These are phyloP conservation scores for Emydocephalus ijimae DNA, from an alignment of 2,113 vertebrate genomes.

Conservation along the genomic window DNA sequence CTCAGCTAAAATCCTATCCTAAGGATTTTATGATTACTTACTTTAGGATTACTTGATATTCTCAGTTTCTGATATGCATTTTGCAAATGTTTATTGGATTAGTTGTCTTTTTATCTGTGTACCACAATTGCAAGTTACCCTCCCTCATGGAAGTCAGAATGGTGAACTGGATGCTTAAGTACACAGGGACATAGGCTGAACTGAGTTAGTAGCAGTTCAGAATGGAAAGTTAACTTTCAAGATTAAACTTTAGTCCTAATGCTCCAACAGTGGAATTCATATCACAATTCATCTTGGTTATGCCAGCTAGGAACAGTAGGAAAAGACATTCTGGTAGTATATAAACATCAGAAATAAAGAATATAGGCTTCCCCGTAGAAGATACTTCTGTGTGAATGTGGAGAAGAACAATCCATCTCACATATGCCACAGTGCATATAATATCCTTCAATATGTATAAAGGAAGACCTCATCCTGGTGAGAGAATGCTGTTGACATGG, in stretches of 20 bases:
- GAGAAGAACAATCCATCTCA: not conserved
- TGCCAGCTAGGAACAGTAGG: not conserved
- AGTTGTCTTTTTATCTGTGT: slow-evolving; percentile 3
- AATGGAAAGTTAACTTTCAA: too few relatives aligned
- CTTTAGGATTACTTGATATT: slow-evolving; percentile 39
- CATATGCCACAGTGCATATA: not conserved
- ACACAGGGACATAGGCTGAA: not conserved
- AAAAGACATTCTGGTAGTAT: not conserved
- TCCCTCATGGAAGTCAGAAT: not conserved
- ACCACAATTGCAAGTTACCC: too few relatives aligned
- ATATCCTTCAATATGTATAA: not conserved
- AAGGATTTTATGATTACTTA: slow-evolving; percentile 29
- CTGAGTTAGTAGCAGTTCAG: not conserved
- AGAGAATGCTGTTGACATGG: not conserved
- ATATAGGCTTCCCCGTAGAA: not conserved
- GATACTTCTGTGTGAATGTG: not conserved
- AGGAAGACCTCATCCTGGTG: not conserved
- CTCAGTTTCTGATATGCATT: slow-evolving; percentile 35
- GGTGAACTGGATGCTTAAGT: not conserved
- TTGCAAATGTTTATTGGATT: slow-evolving; percentile 52
- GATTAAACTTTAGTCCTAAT: not conserved
- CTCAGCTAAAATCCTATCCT: slow-evolving; percentile 26
- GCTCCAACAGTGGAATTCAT: not conserved
- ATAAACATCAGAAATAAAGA: not conserved
- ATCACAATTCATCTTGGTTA: not conserved